A percentile compares a stretch with the other conserved stretches of the same genome.
Evolutionary conservation across 2,888 invertebrate genomes (phyloP).

Genomic region (Scaptomyza caliginosa): DNA sequence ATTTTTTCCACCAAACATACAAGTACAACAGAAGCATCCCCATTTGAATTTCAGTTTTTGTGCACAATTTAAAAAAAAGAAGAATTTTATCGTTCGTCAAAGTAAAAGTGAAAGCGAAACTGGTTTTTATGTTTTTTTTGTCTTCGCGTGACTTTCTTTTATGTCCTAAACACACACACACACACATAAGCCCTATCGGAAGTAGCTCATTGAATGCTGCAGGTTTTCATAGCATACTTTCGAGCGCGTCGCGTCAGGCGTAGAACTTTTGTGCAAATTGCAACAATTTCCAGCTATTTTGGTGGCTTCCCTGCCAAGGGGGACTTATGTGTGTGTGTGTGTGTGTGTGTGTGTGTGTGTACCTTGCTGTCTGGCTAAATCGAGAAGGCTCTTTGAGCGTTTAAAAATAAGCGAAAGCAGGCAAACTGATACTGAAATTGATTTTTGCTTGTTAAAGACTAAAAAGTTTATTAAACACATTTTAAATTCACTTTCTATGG

Average conservation of each 20-base stretch:
- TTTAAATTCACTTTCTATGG: neutral
- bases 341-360: neutral
- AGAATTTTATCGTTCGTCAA: conserved; percentile 18
- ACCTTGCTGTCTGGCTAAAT: conserved; percentile 37
- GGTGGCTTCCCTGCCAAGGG: conserved; percentile 14
- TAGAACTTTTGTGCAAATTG: conserved; percentile 26
- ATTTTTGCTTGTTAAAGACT: conserved; percentile 7
- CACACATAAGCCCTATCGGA: neutral
- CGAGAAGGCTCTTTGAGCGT: conserved; percentile 38
- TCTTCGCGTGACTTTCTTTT: neutral
- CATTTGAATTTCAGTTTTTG: conserved; percentile 23
- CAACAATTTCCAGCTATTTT: conserved; percentile 48
- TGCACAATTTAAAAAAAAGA: conserved; percentile 47
- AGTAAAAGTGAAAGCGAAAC: conserved; percentile 31
- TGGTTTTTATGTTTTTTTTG: conserved; percentile 17
- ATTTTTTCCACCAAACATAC: neutral
- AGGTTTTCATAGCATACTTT: conserved; percentile 44
- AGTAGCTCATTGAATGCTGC: conserved; percentile 15
- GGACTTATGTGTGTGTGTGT: neutral
- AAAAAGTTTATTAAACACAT: neutral
- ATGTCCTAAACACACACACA: neutral
- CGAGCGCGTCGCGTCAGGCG: conserved; percentile 35
- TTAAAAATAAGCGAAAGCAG: conserved; percentile 62
- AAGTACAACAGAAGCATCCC: conserved; percentile 1
- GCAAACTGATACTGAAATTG: conserved; percentile 32